These are phyloP conservation scores for Potamilus streckersoni DNA, from an alignment of 1,140 invertebrate genomes.

Conservation along the genomic window DNA sequence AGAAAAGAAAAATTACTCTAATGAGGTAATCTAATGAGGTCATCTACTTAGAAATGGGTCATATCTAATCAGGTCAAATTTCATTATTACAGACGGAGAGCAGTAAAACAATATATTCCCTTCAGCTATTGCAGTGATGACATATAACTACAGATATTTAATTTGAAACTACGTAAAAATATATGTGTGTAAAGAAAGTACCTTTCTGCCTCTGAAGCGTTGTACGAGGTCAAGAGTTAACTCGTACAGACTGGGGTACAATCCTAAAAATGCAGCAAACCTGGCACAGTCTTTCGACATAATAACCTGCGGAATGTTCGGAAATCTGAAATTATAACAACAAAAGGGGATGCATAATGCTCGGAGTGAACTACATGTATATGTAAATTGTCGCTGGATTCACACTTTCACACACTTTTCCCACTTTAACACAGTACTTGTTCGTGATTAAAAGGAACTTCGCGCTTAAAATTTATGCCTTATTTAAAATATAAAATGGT, in stretches of 20 bases:
- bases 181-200: neutral
- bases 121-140: neutral
- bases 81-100: neutral
- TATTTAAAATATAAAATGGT: too few species aligned
- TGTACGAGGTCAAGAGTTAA: conserved; percentile 42
- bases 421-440: too few species aligned
- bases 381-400: too few species aligned
- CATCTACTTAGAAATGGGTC: neutral
- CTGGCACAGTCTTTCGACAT: conserved; percentile 43
- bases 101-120: neutral
- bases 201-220: conserved; percentile 32
- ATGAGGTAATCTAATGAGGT: neutral
- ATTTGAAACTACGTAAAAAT: neutral
- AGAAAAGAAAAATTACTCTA: neutral
- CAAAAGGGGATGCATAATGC: too few species aligned
- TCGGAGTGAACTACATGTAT: too few species aligned
- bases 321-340: conserved; percentile 34
- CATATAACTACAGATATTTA: neutral
- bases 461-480: too few species aligned
- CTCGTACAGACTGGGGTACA: conserved; percentile 56
- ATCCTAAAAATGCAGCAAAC: conserved; percentile 52
- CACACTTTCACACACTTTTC: too few species aligned
- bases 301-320: conserved; percentile 34
- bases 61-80: neutral
- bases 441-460: too few species aligned